Evolutionary conservation across 2,888 invertebrate genomes (phyloP).

Genomic region (Trissolcus japonicus): DNA sequence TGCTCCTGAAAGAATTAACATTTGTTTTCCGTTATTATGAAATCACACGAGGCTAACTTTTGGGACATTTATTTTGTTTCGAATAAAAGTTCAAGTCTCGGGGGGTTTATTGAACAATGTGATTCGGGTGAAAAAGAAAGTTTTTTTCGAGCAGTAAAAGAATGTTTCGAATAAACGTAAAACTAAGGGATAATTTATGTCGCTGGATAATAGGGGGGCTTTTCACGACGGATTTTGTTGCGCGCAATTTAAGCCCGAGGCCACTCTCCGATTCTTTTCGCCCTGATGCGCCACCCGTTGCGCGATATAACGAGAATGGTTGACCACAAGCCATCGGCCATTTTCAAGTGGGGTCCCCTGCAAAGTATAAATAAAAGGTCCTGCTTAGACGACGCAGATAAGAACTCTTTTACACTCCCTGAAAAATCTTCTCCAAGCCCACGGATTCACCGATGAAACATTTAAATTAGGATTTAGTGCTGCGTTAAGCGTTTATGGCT

Average conservation of each 20-base stretch:
- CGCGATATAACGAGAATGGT: slow-evolving; percentile 67
- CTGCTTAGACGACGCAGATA: slow-evolving; percentile 43
- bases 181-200: slow-evolving; percentile 52
- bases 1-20: slow-evolving; percentile 7
- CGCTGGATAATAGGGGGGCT: slow-evolving; percentile 40
- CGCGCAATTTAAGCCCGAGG: slow-evolving; percentile 50
- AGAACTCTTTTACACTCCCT: slow-evolving; percentile 41
- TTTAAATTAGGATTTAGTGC: slow-evolving; percentile 52
- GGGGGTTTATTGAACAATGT: slow-evolving; percentile 17
- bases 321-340: slow-evolving; percentile 56
- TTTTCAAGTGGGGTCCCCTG: slow-evolving; percentile 41
- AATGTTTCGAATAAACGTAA: slow-evolving; percentile 43
- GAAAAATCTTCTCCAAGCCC: slow-evolving; percentile 40
- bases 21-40: no score
- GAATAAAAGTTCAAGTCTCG: slow-evolving; percentile 15
- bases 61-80: neutral
- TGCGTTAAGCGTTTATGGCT: slow-evolving; percentile 47
- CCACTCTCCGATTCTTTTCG: slow-evolving; percentile 55
- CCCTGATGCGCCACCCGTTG: slow-evolving; percentile 63
- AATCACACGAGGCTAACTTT: neutral
- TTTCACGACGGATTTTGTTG: slow-evolving; percentile 47
- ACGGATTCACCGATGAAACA: slow-evolving; percentile 47
- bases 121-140: slow-evolving; percentile 45
- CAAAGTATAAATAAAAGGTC: slow-evolving; percentile 45
- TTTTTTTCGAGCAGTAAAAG: slow-evolving; percentile 39